Base-by-base conservation (phyloP, 1,140 invertebrate species). In the Drosophila aff. region DNA sequence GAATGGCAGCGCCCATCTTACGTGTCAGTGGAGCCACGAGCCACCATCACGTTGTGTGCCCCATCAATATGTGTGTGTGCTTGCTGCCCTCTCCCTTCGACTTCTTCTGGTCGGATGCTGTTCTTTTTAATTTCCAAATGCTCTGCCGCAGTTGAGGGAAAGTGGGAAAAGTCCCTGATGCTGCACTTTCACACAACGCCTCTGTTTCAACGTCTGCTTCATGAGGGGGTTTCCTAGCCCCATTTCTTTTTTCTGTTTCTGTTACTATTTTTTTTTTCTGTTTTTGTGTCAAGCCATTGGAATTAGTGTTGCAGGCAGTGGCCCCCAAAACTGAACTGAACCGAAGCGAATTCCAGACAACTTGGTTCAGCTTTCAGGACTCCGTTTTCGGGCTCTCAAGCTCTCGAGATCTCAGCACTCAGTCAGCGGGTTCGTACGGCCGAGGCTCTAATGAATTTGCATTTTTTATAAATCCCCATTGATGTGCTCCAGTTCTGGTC, bases 401-500 rank as follows among this genome's bases (percentile, higher is more conserved):
- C 49, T n/a, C n/a, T 58, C 31, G 59, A 68, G 67, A 38, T 63
- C 53, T 44, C 61, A 36, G 47, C 69, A 73, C 57, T 55, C 73
- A 63, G 55, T 77, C 72, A 63, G 52, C 41, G 31, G 43, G 28
- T 40, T 33, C 36, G 36, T 52, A 28, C 41, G 52, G 72, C n/a
- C 52, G 31, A n/a, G 31, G 77, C 62, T 89, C 81, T 89, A 89
- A 89, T 89, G 84, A 89, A 89, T 89, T 84, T 89, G 84, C 84
- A 89, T 89, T 89, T 89, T 89, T 89, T 89, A 89, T 89, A 90
- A 89, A 90, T 89, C 84, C 84, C 84, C 85, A 89, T 89, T 89
- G 84, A 89, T 90, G 84, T 81, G 84, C 85, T 79, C 84, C 64
- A 89, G 65, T 89, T 89, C 65, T 67, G 66, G 53, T 53, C 36